These are phyloP conservation scores for Hybos culiciformis DNA, from an alignment of 2,888 invertebrate species.

Conservation along the genomic window DNA sequence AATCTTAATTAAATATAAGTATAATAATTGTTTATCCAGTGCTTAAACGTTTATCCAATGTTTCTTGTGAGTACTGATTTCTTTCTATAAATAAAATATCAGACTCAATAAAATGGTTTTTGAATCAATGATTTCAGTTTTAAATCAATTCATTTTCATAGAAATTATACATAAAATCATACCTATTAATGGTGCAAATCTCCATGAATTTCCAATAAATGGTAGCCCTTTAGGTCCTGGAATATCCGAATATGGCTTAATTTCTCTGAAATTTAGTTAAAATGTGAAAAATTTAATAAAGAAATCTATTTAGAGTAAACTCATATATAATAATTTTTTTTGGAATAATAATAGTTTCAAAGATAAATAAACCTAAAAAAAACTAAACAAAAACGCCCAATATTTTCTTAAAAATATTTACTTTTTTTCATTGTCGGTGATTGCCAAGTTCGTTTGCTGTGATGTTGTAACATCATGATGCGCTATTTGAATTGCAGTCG, in stretches of 20 bases:
- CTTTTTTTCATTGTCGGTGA: background rate
- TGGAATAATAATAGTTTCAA: no score
- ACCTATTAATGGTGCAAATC: slow-evolving; percentile 58
- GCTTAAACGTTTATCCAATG: no score
- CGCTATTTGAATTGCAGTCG: slow-evolving; percentile 7
- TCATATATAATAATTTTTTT: no score
- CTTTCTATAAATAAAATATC: no score
- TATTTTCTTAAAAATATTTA: background rate
- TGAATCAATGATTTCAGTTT: no score
- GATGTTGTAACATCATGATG: slow-evolving; percentile 5
- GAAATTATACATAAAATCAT: slow-evolving; percentile 8
- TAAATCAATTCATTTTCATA: background rate
- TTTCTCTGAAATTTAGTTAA: slow-evolving; percentile 13
- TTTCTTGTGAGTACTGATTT: no score
- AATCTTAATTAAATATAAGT: no score
- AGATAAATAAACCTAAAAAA: no score
- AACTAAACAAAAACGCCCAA: background rate
- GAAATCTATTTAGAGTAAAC: no score
- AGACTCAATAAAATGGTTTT: no score
- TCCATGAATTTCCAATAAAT: slow-evolving; percentile 65
- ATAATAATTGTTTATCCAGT: no score
- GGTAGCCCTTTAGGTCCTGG: slow-evolving; percentile 65
- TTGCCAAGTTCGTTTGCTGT: background rate
- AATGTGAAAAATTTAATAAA: no score
- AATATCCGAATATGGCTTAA: slow-evolving; percentile 47